These are phyloP conservation scores for Cryptotermes secundus DNA, from an alignment of 1,140 invertebrate species.

Conservation along the genomic window DNA sequence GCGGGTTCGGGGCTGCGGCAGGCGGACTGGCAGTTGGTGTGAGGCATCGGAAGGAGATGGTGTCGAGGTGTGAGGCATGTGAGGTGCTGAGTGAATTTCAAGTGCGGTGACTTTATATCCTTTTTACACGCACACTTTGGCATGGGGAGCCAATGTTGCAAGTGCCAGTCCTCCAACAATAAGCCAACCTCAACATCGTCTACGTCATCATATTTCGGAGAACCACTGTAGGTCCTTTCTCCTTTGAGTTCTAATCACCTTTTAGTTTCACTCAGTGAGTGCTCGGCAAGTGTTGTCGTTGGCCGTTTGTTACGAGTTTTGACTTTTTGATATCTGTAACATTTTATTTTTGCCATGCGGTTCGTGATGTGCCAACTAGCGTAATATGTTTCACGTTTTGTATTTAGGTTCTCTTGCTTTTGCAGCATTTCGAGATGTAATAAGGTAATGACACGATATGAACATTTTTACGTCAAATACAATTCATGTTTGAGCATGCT, in stretches of 20 bases:
- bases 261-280: no score
- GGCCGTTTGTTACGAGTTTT: no score
- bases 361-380: not conserved
- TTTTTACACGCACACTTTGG: not conserved
- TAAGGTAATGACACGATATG: not conserved
- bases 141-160: conserved; percentile 58
- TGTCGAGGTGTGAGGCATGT: conserved; percentile 41
- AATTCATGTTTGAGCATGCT: conserved; percentile 1
- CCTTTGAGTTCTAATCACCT: no score
- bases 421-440: not conserved
- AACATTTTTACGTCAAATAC: not conserved
- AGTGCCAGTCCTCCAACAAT: conserved; percentile 48
- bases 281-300: no score
- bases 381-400: not conserved
- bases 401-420: not conserved
- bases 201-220: conserved; percentile 29
- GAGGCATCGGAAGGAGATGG: not conserved
- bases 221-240: not conserved
- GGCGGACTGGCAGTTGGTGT: not conserved
- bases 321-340: no score
- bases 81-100: conserved; percentile 45
- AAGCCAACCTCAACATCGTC: conserved; percentile 43
- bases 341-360: not conserved
- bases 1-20: not conserved
- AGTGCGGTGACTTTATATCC: not conserved